Base-by-base conservation (phyloP, 2,888 invertebrate species). In the Neoscelio sp. region DNA sequence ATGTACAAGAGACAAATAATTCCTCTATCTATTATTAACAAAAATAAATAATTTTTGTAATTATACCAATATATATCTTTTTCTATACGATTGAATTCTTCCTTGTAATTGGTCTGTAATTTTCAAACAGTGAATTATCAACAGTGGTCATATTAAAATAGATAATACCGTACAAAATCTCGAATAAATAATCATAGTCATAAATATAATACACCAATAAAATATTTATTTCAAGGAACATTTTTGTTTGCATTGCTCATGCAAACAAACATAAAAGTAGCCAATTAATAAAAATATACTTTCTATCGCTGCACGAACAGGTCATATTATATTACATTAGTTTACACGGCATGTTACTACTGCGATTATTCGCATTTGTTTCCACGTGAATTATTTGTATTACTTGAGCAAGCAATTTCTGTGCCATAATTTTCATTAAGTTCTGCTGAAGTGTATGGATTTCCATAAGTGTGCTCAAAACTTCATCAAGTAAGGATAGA, bases 351-450 rank as follows among this genome's bases (percentile, higher is more conserved):
- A 58, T 7, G 60, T 44, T 30, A 33, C 44, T 26, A 42, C 62
- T n/a, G 23, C 62, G 28, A 40, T 64, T 50, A 64, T 64, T 50
- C 40, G 38, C 50, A 18, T 64, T 62, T 38, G 46, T 35, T 50
- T 64, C 64, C 38, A 50, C 40, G 10, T 64, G 64, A 64, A 40
- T 50, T 50, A 64, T 50, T 50, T 28, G 23, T n/a, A 12, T 33
- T 48, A 48, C 62, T 46, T 35, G 35, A 62, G 46, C 46, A 46
- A 62, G 35, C 46, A 46, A 46, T 46, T 62, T 46, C 46, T 23
- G 58, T 12, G 28, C 58, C 58, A 58, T 58, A 60, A 60, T 60
- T 60, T 44, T 60, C 44, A 44, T 60, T 60, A 33, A 28, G 30
- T n/a, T 12, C 40, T n/a, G 8, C 42, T 15, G 18, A 42, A 58